Base-by-base conservation (phyloP, 2,888 invertebrate species). In the Dasypogon diadema region DNA sequence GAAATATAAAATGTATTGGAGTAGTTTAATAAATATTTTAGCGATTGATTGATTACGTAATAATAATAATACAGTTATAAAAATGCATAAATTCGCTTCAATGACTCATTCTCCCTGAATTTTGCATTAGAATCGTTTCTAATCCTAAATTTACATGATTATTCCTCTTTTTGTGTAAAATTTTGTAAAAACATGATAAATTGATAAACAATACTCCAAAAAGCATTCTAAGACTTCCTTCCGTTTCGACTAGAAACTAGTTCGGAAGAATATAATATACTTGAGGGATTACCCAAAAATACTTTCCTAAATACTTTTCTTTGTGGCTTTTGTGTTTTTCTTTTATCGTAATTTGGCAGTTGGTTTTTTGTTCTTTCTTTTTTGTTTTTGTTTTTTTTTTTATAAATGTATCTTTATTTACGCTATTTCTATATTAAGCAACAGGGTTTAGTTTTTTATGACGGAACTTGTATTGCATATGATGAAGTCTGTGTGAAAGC, bases 11-110 rank as follows among this genome's bases (percentile, higher is more conserved):
- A 30, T 6, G 30, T 37, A 37, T 37, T 60, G 37, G 60, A 60
- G 22, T 60, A 60, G 60, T 60, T 60, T 60, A 60, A 60, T 60
- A 60, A 60, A 60, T 60, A 60, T n/a, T 60, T 60, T 60, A 60
- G 60, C 37, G 60, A 18, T 60, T 37, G 34, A 37, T 60, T 37
- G 34, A 37, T 60, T 60, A 34, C 34, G 18, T 60, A 37, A 34
- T 18, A 34, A 60, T 60, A 60, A 34, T 37, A 60, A 21, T 60
- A 30, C 37, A 37, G 26, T 18, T 34, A 30, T 18, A 34, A 60
- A 58, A 60, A 60, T 16, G 37, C 60, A 37, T 37, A 34, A 30
- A 21, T 21, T 37, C 34, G 37, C 37, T 34, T 18, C 10, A 12
- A 60, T 21, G 4, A 2, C 8, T 26, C 10, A 26, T 58, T 26